phyloP scores from a whole-genome alignment of 1,140 invertebrate genomes.

The Cydia splendana region DNA sequence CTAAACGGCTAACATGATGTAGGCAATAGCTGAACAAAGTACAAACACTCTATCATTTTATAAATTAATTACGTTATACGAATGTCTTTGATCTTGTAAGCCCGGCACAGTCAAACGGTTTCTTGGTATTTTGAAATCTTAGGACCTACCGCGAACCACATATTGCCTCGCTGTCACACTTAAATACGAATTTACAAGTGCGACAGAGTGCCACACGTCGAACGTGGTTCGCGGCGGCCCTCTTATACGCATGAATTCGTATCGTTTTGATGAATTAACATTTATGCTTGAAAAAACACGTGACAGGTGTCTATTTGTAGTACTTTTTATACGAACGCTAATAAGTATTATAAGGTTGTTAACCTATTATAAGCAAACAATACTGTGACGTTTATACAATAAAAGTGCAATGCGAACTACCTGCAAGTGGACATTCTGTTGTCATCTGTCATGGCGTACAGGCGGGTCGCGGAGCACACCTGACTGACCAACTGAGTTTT shows the following conservation, averaged over 20 bases:
- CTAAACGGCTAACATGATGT: neutral
- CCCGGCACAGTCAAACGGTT: neutral
- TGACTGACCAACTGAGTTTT: too few relatives aligned
- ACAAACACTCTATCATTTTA: neutral
- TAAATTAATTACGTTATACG: constrained; percentile 5
- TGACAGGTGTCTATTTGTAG: constrained; percentile 22
- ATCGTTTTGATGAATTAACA: constrained; percentile 9
- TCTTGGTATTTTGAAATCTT: neutral
- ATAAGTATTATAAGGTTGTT: constrained; percentile 23
- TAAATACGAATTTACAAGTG: too few relatives aligned
- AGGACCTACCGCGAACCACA: too few relatives aligned
- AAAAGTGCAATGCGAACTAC: too few relatives aligned
- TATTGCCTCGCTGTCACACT: too few relatives aligned
- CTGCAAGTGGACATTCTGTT: too few relatives aligned
- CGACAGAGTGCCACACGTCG: too few relatives aligned
- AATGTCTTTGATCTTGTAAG: constrained; percentile 17
- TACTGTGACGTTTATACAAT: too few relatives aligned
- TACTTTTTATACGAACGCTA: constrained; percentile 5
- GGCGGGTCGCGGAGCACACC: too few relatives aligned
- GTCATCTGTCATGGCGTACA: too few relatives aligned
- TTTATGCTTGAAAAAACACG: constrained; percentile 21
- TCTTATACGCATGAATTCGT: constrained; percentile 25
- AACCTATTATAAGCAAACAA: constrained; percentile 16
- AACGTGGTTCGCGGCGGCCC: too few relatives aligned
- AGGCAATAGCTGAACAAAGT: neutral